Percentiles rank a stretch among this genome's conserved stretches.
Conservation (phyloP, 1,140 invertebrate species). For the Nymphalis io region DNA sequence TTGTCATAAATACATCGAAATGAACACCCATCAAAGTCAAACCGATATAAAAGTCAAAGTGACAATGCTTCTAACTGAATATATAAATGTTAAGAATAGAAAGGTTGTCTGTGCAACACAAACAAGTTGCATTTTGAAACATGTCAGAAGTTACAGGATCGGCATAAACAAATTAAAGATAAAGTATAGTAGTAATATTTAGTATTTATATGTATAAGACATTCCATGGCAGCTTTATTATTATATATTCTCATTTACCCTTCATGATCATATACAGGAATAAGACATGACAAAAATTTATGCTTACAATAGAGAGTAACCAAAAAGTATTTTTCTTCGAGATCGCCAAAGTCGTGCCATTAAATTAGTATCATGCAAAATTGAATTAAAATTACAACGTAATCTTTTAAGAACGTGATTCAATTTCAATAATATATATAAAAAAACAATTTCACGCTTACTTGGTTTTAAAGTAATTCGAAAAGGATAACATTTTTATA, state of each 20-base stretch:
- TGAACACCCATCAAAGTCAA: slow-evolving; percentile 4
- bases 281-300: no score
- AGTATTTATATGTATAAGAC: no score
- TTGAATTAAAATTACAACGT: slow-evolving; percentile 16
- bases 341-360: slow-evolving; percentile 1
- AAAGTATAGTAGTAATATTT: no score
- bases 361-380: not conserved
- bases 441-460: slow-evolving; percentile 17
- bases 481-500: slow-evolving; percentile 10
- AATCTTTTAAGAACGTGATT: slow-evolving; percentile 1
- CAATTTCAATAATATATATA: not conserved
- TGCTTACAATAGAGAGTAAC: no score
- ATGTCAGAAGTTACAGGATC: not conserved
- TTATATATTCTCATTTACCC: no score
- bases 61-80: not conserved
- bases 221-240: no score
- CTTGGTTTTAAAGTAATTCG: slow-evolving; percentile 1
- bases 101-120: not conserved
- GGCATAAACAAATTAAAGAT: no score
- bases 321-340: not conserved
- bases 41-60: not conserved
- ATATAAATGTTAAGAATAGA: not conserved
- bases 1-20: not conserved
- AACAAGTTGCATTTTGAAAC: not conserved
- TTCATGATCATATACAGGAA: no score